phyloP scores from a whole-genome alignment of 2,113 vertebrate genomes.

The Pipra filicauda region DNA sequence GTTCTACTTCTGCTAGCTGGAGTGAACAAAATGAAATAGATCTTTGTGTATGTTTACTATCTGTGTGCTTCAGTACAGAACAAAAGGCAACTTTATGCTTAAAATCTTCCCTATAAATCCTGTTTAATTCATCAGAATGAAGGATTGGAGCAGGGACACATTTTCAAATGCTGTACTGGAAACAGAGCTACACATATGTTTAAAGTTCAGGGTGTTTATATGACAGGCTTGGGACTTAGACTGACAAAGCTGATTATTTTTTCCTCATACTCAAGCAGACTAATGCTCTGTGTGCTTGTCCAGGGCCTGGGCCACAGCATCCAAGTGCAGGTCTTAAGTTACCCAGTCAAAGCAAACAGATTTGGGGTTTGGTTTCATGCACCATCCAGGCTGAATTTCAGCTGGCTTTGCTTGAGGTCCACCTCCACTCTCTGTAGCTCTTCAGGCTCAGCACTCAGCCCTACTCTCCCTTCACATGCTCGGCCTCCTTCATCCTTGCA shows the following conservation, averaged over 20 bases:
- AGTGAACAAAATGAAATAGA: not conserved
- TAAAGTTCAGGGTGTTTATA: not conserved
- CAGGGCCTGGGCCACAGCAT: not conserved
- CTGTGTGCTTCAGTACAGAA: not conserved
- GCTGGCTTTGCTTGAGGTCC: not conserved
- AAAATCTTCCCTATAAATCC: not conserved
- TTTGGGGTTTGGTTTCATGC: not conserved
- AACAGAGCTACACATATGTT: not conserved
- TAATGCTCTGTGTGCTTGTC: not conserved
- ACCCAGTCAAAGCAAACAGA: not conserved
- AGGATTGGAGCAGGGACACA: not conserved
- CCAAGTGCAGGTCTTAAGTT: not conserved
- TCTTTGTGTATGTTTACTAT: not conserved
- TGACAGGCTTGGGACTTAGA: not conserved
- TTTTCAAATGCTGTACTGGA: not conserved
- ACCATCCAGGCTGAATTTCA: not conserved
- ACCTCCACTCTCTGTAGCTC: not conserved
- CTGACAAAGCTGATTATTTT: not conserved
- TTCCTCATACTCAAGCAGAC: not conserved
- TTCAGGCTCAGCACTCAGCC: not conserved
- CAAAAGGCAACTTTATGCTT: not conserved
- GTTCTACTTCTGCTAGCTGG: not conserved
- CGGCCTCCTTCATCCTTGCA: not conserved
- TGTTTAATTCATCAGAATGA: not conserved
- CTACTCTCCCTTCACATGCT: not conserved